Evolutionary conservation across 2,113 vertebrate genomes (phyloP).

Genomic region (Artemisiospiza belli): DNA sequence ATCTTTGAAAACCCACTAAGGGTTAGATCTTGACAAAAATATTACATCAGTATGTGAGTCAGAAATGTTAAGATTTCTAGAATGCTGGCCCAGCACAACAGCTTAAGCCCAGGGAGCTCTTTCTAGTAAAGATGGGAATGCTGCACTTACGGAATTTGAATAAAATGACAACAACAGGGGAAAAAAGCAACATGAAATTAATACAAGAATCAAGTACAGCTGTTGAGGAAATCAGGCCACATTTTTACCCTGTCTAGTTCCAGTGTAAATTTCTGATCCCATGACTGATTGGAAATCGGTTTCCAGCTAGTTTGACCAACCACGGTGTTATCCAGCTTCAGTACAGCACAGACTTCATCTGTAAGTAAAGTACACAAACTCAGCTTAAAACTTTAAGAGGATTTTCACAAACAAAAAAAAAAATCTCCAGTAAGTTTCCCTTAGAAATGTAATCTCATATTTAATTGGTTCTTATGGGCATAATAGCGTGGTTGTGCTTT

Average conservation of each 20-base stretch:
- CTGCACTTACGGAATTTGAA: background rate
- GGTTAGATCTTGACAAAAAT: background rate
- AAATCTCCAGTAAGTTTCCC: conserved; percentile 18
- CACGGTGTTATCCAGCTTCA: conserved; percentile 99
- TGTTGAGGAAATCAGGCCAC: background rate
- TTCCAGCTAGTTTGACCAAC: conserved; percentile 98
- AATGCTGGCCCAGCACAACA: background rate
- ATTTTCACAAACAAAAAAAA: conserved; percentile 62
- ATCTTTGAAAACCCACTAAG: background rate
- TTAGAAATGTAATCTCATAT: conserved; percentile 31
- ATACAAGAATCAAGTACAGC: background rate
- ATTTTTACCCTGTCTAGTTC: conserved; percentile 95
- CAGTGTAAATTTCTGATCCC: conserved; percentile 99
- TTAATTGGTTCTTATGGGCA: background rate
- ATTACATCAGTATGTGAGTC: background rate
- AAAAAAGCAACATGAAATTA: background rate
- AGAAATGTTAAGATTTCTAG: background rate
- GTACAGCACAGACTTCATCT: conserved; percentile 97
- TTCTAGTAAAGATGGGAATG: background rate
- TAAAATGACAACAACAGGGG: background rate
- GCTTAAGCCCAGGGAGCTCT: background rate
- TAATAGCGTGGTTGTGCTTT: background rate
- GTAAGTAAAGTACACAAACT: conserved; percentile 73
- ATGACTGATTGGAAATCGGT: conserved; percentile 95
- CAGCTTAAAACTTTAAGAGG: conserved; percentile 70